These are phyloP conservation scores for Leptinotarsa juncta DNA, from an alignment of 2,888 invertebrate genomes.

Conservation along the genomic window DNA sequence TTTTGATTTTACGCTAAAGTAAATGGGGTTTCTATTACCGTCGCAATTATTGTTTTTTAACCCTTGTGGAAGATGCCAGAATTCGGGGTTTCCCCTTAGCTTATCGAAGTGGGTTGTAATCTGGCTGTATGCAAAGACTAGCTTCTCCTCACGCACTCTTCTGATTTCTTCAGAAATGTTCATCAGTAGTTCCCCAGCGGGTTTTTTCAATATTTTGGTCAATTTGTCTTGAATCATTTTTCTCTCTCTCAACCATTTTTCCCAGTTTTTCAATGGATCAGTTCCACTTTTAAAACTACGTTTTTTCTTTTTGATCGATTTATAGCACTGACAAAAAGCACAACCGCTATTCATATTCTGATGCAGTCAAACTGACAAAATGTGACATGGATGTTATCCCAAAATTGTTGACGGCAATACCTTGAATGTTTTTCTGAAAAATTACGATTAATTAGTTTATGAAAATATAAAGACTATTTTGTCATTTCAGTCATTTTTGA, in stretches of 20 bases:
- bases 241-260: constrained; percentile 57
- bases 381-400: not conserved
- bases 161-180: constrained; percentile 55
- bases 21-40: constrained; percentile 43
- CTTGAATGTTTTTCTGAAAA: too few species aligned
- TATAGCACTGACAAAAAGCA: constrained; percentile 2
- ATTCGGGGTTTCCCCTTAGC: constrained; percentile 60
- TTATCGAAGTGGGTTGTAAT: constrained; percentile 57
- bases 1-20: constrained; percentile 53
- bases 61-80: constrained; percentile 57
- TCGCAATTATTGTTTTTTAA: constrained; percentile 41
- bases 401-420: too few species aligned
- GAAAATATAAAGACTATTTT: too few species aligned
- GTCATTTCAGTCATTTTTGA: too few species aligned
- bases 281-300: not conserved
- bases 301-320: not conserved
- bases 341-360: not conserved
- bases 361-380: not conserved
- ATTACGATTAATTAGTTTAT: too few species aligned
- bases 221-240: constrained; percentile 52
- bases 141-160: constrained; percentile 55
- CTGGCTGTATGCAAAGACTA: constrained; percentile 54
- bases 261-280: constrained; percentile 54
- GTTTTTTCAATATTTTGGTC: constrained; percentile 45
- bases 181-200: constrained; percentile 54